Conservation (phyloP, 2,113 vertebrate species). For the Acrocephalus arundinaceus region DNA sequence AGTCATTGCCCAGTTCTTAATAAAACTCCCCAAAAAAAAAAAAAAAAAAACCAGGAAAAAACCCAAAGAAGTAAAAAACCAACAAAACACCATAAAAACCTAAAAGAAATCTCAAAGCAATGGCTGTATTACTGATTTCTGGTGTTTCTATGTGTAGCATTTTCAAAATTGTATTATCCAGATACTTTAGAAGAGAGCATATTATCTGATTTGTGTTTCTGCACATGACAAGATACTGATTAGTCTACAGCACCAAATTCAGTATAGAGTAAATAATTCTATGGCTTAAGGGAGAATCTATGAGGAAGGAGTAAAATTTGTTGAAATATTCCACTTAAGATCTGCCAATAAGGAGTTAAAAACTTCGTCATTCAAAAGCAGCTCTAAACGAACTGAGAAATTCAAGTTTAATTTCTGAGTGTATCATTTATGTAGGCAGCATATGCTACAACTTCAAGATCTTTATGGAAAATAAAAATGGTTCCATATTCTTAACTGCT, state of each 20-base stretch:
- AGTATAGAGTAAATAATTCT: not conserved
- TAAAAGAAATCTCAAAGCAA: not conserved
- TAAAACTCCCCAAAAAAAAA: not conserved
- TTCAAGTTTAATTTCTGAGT: not conserved
- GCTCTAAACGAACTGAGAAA: not conserved
- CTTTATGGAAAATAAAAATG: not conserved
- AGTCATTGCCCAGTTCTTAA: not conserved
- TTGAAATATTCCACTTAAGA: not conserved
- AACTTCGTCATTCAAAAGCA: not conserved
- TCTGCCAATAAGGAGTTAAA: not conserved
- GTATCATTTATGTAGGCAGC: not conserved
- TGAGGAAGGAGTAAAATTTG: not conserved
- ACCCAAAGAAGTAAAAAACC: not conserved
- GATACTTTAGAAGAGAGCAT: not conserved
- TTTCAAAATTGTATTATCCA: not conserved
- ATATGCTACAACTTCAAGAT: not conserved
- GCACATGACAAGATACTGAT: slow-evolving; percentile 57
- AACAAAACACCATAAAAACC: not conserved
- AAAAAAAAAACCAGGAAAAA: not conserved
- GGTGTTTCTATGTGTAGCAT: not conserved
- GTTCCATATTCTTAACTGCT: not conserved
- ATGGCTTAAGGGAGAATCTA: not conserved
- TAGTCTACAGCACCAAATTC: not conserved
- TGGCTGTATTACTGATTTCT: not conserved
- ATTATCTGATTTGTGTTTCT: slow-evolving; percentile 32